Evolutionary conservation across 2,888 invertebrate genomes (phyloP).

Genomic region (Cryptosula pallasiana): DNA sequence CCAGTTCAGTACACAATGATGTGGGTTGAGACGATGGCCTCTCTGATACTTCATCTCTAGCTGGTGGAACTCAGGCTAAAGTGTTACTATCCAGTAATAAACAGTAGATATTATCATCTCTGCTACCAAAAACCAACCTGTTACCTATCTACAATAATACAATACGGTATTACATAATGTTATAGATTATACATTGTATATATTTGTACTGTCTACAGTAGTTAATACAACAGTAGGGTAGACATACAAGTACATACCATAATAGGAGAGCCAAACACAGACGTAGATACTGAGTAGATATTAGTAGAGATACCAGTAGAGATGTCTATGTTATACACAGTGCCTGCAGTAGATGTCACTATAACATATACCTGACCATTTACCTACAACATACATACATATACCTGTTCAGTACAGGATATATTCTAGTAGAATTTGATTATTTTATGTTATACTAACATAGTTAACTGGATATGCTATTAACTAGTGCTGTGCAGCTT

Average conservation of each 20-base stretch:
- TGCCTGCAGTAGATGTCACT: neutral
- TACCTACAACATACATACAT: neutral
- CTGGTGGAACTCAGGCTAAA: too few species aligned
- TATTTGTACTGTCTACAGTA: too few species aligned
- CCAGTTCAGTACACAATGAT: too few species aligned
- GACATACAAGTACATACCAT: constrained; percentile 6
- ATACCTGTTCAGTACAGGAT: too few species aligned
- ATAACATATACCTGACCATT: neutral
- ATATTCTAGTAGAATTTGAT: neutral
- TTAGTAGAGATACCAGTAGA: neutral
- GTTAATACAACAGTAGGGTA: too few species aligned
- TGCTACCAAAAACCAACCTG: neutral
- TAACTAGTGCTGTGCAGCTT: too few species aligned
- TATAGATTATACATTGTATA: too few species aligned
- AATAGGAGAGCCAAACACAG: neutral
- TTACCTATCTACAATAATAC: neutral
- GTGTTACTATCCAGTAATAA: neutral
- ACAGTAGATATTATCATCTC: constrained; percentile 17
- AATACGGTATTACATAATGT: neutral
- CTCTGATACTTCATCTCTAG: too few species aligned
- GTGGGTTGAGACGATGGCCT: too few species aligned
- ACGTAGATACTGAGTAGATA: neutral
- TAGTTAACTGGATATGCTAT: neutral
- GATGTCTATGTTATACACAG: neutral
- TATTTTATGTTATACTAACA: neutral